A percentile compares a stretch with the other conserved stretches of the same genome.
phyloP scores from a whole-genome alignment of 2,888 invertebrate species.

The Calephelis perditalis region DNA sequence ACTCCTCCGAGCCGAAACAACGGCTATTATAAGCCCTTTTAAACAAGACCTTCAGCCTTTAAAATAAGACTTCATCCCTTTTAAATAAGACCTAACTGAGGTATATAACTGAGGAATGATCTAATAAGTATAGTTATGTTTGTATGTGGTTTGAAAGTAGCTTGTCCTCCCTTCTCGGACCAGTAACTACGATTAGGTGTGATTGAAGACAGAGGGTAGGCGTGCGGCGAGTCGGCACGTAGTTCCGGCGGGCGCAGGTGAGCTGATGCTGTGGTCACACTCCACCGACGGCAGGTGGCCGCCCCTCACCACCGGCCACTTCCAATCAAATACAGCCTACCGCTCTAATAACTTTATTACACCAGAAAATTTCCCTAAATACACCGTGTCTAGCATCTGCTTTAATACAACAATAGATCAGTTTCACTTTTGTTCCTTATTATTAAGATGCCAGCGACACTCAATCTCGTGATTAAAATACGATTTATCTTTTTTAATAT shows the following conservation, averaged over 20 bases:
- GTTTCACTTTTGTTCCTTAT: no score
- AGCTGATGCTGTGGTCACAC: slow-evolving; percentile 55
- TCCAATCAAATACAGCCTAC: slow-evolving; percentile 16
- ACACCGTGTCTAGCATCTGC: slow-evolving; percentile 7
- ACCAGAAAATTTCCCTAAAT: neutral
- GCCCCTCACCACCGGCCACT: slow-evolving; percentile 37
- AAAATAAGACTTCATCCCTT: no score
- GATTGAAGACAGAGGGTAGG: slow-evolving; percentile 28
- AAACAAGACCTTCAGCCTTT: no score
- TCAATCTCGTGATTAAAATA: no score
- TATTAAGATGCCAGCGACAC: no score
- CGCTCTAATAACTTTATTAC: slow-evolving; percentile 10
- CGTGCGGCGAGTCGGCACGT: slow-evolving; percentile 60
- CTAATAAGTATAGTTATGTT: neutral
- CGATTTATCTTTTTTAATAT: no score
- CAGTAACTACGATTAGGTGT: slow-evolving; percentile 9
- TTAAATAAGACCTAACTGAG: no score
- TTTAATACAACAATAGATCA: neutral
- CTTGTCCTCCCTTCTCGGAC: slow-evolving; percentile 1
- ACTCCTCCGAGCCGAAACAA: no score
- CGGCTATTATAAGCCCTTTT: no score
- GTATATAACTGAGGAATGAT: no score
- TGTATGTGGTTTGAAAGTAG: slow-evolving; percentile 7
- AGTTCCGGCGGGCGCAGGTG: slow-evolving; percentile 60
- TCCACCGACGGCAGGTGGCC: slow-evolving; percentile 44